Conservation (phyloP, 2,797 vertebrate genomes). For the Gastrophryne carolinensis region DNA sequence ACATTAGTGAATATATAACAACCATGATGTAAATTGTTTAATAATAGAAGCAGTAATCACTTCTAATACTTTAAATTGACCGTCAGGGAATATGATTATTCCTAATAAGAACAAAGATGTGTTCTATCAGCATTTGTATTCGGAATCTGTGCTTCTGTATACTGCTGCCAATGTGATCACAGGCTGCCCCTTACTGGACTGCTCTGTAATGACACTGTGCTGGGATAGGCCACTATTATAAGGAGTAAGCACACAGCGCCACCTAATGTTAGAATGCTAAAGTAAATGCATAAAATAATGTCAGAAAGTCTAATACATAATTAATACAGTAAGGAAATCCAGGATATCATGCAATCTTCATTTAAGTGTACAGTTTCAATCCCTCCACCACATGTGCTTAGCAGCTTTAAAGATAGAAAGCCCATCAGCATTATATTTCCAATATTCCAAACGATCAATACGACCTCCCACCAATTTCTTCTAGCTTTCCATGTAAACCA, state of each 20-base stretch:
- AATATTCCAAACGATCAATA: no score
- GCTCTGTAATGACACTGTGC: neutral
- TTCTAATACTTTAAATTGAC: neutral
- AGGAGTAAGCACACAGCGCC: conserved; percentile 22
- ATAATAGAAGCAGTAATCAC: neutral
- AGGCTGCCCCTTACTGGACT: neutral
- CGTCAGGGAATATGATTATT: neutral
- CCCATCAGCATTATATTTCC: no score
- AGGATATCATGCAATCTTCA: no score
- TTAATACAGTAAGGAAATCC: no score
- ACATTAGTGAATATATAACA: neutral
- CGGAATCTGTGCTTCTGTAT: neutral
- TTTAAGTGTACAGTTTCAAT: no score
- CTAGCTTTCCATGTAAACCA: no score
- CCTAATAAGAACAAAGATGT: neutral
- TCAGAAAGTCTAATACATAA: no score
- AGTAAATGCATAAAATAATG: no score
- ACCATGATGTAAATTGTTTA: neutral
- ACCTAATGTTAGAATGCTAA: no score
- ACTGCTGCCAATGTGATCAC: neutral
- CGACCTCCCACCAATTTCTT: no score
- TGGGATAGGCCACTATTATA: neutral
- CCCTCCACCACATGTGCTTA: no score
- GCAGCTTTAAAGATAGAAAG: no score
- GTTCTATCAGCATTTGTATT: neutral